Evolutionary conservation across 2,113 vertebrate species (phyloP), one percentile per base, ranked within the genome.

Genomic region (Haemorhous mexicanus): DNA sequence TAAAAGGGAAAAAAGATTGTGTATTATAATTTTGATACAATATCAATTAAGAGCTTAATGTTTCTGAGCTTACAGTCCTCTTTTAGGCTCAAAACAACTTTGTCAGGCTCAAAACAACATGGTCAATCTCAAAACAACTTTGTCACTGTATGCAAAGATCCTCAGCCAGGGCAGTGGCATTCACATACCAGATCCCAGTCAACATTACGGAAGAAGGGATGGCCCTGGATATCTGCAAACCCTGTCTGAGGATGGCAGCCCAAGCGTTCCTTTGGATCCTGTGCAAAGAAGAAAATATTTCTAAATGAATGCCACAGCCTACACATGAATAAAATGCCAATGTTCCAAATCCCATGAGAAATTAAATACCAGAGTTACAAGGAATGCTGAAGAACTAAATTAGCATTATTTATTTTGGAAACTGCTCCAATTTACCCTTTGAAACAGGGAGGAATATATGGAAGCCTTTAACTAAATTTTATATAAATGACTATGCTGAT

Each of bases 171-270:
- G 12, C 68, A 68, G n/a, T 3, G 30, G 35, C 44, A 74, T 66
- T 62, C 66, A 98, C 99, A 90, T 98, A 99, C 99, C 94, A 99
- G 98, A 72, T 99, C 99, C 99, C 99, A 99, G 74, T 99, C 99
- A 16, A 99, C 99, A 4, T 99, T 99, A 86, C 99, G 97, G 93
- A 99, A 99, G 97, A 99, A 99, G 0, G 99, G 98, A 95, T 99
- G 99, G 44, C 99, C 98, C 96, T 98, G 99, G 97, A 99, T 99
- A 97, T 99, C 99, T 67, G 99, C 99, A 94, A 99, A 99, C 84
- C 99, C 99, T 16, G 99, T 99, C 93, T 99, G 99, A 94, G 99
- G 99, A 91, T 99, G 99, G 97, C 99, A 99, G 93, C 99, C 99
- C 78, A 99, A 97, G 35, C 99, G 99, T 76, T 99, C 99, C 97